A percentile compares a stretch with the other conserved stretches of the same genome.
These are phyloP conservation scores for Aspidiotus destructor DNA, from an alignment of 2,888 invertebrate genomes.

Conservation along the genomic window DNA sequence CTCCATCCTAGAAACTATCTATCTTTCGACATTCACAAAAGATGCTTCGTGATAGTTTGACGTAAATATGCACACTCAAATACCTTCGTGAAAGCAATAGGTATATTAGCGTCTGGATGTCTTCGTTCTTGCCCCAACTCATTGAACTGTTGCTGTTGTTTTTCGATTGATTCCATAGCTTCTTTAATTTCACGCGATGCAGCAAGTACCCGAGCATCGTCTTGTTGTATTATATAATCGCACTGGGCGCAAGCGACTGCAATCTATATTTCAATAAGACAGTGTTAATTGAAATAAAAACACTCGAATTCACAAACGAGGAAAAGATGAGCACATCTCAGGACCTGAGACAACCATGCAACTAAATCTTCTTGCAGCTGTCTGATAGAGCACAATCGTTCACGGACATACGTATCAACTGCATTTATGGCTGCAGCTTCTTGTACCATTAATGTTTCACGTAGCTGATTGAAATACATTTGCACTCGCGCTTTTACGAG, in stretches of 20 bases:
- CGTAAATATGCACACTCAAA: neutral
- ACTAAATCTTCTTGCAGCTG: constrained; percentile 50
- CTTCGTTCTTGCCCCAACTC: constrained; percentile 47
- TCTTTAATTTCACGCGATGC: constrained; percentile 46
- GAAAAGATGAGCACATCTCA: neutral
- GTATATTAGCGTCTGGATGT: constrained; percentile 48
- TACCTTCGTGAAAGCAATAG: constrained; percentile 51
- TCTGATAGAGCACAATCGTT: constrained; percentile 46
- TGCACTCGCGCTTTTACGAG: constrained; percentile 44
- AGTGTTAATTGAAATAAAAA: neutral
- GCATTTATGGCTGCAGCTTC: constrained; percentile 48
- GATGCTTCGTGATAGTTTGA: no score
- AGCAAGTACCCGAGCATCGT: constrained; percentile 47
- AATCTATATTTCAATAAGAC: constrained; percentile 40
- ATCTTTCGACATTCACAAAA: no score
- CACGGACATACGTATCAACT: constrained; percentile 49
- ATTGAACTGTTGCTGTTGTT: constrained; percentile 49
- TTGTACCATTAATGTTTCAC: constrained; percentile 46
- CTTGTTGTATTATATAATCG: constrained; percentile 47
- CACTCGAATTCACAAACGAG: neutral
- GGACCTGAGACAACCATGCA: constrained; percentile 45
- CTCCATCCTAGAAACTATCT: no score
- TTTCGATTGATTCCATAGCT: constrained; percentile 46
- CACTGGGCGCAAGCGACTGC: constrained; percentile 49
- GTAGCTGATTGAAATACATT: constrained; percentile 47